Percentiles rank a stretch among this genome's conserved stretches.
Evolutionary conservation across 2,113 vertebrate species (phyloP).

Genomic region (Struthio camelus): DNA sequence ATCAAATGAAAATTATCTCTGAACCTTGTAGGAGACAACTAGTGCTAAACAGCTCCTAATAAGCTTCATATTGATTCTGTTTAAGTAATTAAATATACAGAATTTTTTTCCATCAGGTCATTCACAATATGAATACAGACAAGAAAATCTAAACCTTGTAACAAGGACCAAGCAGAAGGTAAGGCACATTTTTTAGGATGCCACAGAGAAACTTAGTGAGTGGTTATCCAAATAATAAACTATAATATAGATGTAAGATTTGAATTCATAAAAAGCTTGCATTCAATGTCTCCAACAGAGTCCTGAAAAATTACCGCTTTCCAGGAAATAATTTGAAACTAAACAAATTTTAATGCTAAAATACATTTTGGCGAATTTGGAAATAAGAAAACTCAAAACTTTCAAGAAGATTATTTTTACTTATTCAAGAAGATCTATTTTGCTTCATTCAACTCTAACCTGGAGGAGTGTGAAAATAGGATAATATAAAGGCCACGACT

Average conservation of each 20-base stretch:
- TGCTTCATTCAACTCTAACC: neutral
- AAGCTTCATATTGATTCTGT: neutral
- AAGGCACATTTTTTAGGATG: neutral
- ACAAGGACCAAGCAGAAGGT: neutral
- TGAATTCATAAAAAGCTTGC: fast-evolving
- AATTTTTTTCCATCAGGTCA: neutral
- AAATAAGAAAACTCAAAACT: neutral
- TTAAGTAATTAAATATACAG: neutral
- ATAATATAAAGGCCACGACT: neutral
- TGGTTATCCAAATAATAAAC: neutral
- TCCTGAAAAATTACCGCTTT: neutral
- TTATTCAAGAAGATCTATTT: neutral
- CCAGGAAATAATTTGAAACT: neutral
- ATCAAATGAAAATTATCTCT: neutral
- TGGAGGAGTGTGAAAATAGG: neutral
- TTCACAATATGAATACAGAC: neutral
- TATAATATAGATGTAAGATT: neutral
- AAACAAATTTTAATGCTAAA: neutral
- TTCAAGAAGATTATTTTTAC: neutral
- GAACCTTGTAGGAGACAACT: neutral
- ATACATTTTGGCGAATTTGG: neutral
- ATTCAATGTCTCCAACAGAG: neutral
- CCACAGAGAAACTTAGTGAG: neutral
- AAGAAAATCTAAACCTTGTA: neutral
- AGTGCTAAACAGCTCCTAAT: neutral